phyloP scores from a whole-genome alignment of 1,140 invertebrate species.

The Octopus bimaculoides region DNA sequence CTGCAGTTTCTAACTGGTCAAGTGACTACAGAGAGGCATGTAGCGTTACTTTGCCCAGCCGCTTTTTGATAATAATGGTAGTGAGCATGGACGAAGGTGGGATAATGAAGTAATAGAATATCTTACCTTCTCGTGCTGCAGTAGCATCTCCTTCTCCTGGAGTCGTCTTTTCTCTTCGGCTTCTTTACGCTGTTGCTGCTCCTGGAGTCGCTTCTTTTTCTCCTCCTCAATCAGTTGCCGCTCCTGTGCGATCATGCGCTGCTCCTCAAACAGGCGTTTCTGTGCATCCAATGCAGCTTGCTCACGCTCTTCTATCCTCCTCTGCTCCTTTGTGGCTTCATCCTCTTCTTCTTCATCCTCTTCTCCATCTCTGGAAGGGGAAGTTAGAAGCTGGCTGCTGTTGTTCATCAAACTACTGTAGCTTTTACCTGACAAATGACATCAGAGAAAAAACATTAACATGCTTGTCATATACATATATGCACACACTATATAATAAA shows the following conservation, averaged over 20 bases:
- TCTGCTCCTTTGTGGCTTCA: not conserved
- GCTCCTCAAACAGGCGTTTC: not conserved
- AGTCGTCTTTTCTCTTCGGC: conserved; percentile 39
- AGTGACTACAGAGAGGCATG: too few relatives aligned
- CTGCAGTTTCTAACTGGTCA: too few relatives aligned
- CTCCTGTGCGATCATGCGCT: conserved; percentile 17
- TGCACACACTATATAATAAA: too few relatives aligned
- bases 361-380: conserved; percentile 15
- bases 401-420: too few relatives aligned
- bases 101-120: too few relatives aligned
- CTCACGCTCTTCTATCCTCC: not conserved
- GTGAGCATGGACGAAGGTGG: too few relatives aligned
- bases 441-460: too few relatives aligned
- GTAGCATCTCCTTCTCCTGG: conserved; percentile 60
- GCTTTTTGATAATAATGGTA: too few relatives aligned
- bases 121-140: not conserved
- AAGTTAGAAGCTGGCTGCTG: conserved; percentile 25
- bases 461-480: too few relatives aligned
- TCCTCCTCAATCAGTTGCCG: conserved; percentile 37
- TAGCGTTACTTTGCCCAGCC: too few relatives aligned
- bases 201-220: conserved; percentile 35
- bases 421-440: too few relatives aligned
- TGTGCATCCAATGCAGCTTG: not conserved
- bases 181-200: conserved; percentile 30
- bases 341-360: not conserved